A percentile compares a stretch with the other conserved stretches of the same genome.
phyloP scores from a whole-genome alignment of 1,140 invertebrate genomes.

The Nylanderia fulva region DNA sequence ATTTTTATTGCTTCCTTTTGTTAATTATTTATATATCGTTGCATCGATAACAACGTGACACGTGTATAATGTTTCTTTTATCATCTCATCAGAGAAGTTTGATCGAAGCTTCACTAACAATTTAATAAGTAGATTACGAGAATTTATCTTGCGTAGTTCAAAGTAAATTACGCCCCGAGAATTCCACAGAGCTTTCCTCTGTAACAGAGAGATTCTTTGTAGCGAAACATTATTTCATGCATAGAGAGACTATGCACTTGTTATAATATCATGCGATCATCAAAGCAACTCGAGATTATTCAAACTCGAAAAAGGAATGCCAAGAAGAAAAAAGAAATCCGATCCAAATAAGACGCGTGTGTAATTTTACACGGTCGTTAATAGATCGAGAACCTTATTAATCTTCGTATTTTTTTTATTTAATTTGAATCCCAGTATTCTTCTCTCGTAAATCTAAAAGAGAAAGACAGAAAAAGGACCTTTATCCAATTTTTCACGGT shows the following conservation, averaged over 20 bases:
- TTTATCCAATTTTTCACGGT: neutral
- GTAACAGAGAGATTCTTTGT: no score
- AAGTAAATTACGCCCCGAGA: neutral
- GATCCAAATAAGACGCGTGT: neutral
- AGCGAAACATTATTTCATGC: neutral
- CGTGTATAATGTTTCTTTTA: slow-evolving; percentile 27
- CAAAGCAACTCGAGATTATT: neutral
- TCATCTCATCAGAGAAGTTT: slow-evolving; percentile 31
- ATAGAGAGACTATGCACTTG: neutral
- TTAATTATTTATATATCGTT: neutral
- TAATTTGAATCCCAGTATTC: neutral
- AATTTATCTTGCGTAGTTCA: slow-evolving; percentile 1
- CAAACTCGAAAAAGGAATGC: neutral
- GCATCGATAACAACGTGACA: slow-evolving; percentile 7
- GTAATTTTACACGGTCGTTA: neutral
- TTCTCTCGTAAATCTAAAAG: neutral
- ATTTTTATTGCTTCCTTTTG: neutral
- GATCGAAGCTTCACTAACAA: slow-evolving; percentile 15
- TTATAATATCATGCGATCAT: neutral
- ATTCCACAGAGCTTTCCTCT: neutral
- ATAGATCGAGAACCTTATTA: neutral
- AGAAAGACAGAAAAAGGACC: neutral
- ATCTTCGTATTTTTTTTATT: neutral
- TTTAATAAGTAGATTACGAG: neutral
- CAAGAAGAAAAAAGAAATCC: neutral